Base-by-base conservation (phyloP, 1,140 invertebrate genomes). In the Hirudo medicinalis region DNA sequence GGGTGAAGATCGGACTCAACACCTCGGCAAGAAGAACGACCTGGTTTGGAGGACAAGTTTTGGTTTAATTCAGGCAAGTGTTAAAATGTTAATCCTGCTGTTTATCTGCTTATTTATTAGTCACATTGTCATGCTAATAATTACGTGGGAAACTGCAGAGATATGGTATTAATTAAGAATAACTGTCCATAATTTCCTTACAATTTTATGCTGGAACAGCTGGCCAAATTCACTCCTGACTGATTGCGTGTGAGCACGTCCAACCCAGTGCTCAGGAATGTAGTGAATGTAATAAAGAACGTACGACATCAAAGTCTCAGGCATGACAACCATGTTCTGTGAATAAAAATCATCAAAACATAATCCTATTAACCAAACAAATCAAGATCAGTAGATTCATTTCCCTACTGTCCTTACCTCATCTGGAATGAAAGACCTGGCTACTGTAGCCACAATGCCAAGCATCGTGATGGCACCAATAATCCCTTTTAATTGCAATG, bases 401-500 rank as follows among this genome's bases (percentile, higher is more conserved):
- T n/a, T n/a, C n/a, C n/a, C n/a, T n/a, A n/a, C n/a, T n/a, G 8
- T 25, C 67, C 55, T 83, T 25, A 87, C 86, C 76, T 90, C 85
- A 76, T 84, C 81, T 67, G 84, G 81, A 68, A 86, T 86, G 53
- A 85, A 78, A 11, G 80, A 82, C 75, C 84, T 80, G 74, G 84
- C 86, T 25, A 83, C 84, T 29, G 90, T 88, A 0, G 91, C 84
- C 55, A 91, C 79, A 0, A 87, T 87, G n/a, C 90, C 90, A 15
- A 90, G 79, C 63, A 71, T 27, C 0, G 94, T 91, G 74, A 96
- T 89, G 17, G 89, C 84, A 3, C 90, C 91, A 0, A 98, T 81
- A 36, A 97, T 87, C 79, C 97, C 92, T 77, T 97, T 92, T 69
- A 97, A 90, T 54, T 89, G 88, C 3, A 97, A 83, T 32, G 97